Evolutionary conservation across 2,797 vertebrate species (phyloP).

Genomic region (Pseudocheirus occidentalis): DNA sequence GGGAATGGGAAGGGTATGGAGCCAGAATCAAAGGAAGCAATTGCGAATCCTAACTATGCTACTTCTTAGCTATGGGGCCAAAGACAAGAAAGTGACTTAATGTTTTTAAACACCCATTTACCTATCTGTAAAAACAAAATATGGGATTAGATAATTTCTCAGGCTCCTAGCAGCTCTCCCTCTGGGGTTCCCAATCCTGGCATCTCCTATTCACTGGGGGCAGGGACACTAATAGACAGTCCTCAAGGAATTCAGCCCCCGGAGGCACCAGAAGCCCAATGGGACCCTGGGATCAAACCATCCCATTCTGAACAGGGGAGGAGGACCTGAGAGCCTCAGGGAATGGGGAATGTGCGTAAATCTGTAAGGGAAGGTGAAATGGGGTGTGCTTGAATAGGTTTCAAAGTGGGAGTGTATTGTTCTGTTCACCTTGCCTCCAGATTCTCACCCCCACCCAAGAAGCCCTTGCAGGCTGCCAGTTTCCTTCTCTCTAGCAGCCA

Average conservation of each 20-base stretch:
- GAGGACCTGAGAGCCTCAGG: neutral
- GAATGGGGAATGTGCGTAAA: too few species aligned
- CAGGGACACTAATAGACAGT: neutral
- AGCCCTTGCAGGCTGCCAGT: neutral
- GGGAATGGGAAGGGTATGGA: neutral
- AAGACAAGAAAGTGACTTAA: neutral
- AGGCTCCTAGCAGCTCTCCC: neutral
- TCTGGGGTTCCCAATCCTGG: neutral
- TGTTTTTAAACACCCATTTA: neutral
- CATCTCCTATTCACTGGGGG: neutral
- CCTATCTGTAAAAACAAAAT: neutral
- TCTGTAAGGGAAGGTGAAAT: neutral
- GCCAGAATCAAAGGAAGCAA: neutral
- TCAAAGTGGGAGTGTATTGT: neutral
- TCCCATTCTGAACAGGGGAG: neutral
- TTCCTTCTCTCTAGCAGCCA: neutral
- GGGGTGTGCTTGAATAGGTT: neutral
- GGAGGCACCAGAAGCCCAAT: neutral
- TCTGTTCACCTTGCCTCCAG: neutral
- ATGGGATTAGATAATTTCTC: neutral
- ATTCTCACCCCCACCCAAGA: neutral
- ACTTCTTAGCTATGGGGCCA: neutral
- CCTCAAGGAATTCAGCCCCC: neutral
- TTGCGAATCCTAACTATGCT: neutral
- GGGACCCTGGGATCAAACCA: neutral